These are phyloP conservation scores for Dipodomys ordii DNA, from an alignment of 2,113 vertebrate species.

Conservation along the genomic window DNA sequence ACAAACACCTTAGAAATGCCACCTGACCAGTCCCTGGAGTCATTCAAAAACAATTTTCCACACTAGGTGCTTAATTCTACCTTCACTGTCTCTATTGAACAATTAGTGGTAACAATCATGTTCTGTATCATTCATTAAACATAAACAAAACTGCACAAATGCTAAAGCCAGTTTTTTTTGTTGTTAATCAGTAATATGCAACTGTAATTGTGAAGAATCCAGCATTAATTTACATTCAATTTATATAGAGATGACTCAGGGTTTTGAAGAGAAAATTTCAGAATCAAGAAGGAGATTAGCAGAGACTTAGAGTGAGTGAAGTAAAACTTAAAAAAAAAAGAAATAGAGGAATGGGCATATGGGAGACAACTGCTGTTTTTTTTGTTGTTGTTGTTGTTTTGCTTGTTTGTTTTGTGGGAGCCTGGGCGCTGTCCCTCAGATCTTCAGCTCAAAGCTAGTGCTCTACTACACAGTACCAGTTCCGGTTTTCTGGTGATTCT, in stretches of 20 bases:
- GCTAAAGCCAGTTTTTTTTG: too few relatives aligned
- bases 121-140: background rate
- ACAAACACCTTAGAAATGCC: background rate
- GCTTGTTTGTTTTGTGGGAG: too few relatives aligned
- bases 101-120: background rate
- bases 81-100: background rate
- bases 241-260: background rate
- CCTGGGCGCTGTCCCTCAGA: too few relatives aligned
- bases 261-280: background rate
- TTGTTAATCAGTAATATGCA: background rate
- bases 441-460: too few relatives aligned
- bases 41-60: background rate
- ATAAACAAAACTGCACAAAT: too few relatives aligned
- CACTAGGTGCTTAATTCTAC: background rate
- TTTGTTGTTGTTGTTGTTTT: too few relatives aligned
- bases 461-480: too few relatives aligned
- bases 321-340: background rate
- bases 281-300: background rate
- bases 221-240: background rate
- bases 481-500: too few relatives aligned
- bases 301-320: background rate
- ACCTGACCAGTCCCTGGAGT: background rate
- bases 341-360: too few relatives aligned
- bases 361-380: too few relatives aligned
- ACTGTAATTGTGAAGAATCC: background rate